Base-by-base conservation (phyloP, 2,797 vertebrate genomes). In the Sparus aurata region DNA sequence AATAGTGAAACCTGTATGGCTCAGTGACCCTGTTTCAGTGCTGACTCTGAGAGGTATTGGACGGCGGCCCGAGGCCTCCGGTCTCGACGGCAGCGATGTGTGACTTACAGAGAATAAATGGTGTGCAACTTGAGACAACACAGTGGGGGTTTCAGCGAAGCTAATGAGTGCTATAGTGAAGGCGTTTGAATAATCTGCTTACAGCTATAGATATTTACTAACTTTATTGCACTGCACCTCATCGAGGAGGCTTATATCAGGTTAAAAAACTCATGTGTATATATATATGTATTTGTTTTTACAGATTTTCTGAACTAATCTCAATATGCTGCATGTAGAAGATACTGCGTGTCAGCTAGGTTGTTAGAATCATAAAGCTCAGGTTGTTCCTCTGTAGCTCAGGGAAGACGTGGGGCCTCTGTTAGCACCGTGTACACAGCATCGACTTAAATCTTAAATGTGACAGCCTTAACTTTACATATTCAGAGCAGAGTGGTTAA, bases 1-100 rank as follows among this genome's bases (percentile, higher is more conserved):
- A 57, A 64, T 60, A 72, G 53, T 77, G 69, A 87, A 87, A 57
- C 63, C 82, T 75, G 54, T 80, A 84, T 83, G 87, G 89, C 88
- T 89, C 83, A 72, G 75, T 76, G 67, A 89, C 83, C 86, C 86
- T 82, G 85, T 77, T 81, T 89, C 77, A 80, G 86, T 73, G 79
- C 64, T 62, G 65, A 75, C 52, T 83, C 55, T 74, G 43, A 79
- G 90, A 90, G 87, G 94, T 95, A 87, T 83, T 77, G 53, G 76
- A 79, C 79, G 79, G 83, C 82, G 65, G 82, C 68, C 55, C 30
- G 59, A 77, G 43, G 79, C 73, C 75, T 73, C 68, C 66, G 53
- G 46, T 80, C 34, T 79, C 17, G 3, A 70, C 61, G 63, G 69
- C 85, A 82, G 83, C 49, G 72, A 66, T 1, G 46, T 23, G 71